A percentile compares a stretch with the other conserved stretches of the same genome.
Conservation (phyloP, 2,113 vertebrate genomes). For the Phycodurus eques region DNA sequence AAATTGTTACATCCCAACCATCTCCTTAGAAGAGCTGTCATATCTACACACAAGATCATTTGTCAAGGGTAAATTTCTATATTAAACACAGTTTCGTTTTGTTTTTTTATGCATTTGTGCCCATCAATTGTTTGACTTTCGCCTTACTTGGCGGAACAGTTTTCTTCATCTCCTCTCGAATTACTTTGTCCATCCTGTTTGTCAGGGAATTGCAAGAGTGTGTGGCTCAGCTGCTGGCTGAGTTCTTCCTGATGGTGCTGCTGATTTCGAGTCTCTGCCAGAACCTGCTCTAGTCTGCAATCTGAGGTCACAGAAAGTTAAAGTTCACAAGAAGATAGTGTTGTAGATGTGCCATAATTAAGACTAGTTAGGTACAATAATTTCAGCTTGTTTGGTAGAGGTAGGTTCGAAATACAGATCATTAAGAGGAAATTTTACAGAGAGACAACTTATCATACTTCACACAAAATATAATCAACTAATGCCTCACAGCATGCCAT, state of each 20-base stretch:
- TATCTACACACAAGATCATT: neutral
- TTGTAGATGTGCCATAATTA: neutral
- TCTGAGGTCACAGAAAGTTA: slow-evolving; percentile 80
- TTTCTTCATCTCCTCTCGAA: slow-evolving; percentile 96
- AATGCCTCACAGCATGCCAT: neutral
- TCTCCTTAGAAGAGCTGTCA: neutral
- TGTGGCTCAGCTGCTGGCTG: slow-evolving; percentile 85
- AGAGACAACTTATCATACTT: neutral
- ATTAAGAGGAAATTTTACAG: neutral
- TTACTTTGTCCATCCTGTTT: slow-evolving; percentile 85
- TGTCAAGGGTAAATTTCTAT: neutral
- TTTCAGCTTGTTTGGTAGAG: neutral
- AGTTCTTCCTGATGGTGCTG: slow-evolving; percentile 91
- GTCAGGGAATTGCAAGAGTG: slow-evolving; percentile 81
- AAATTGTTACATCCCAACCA: neutral
- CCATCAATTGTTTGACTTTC: neutral
- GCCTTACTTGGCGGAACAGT: slow-evolving; percentile 88
- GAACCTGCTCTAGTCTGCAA: slow-evolving; percentile 79
- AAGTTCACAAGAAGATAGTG: slow-evolving; percentile 58
- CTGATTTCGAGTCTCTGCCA: slow-evolving; percentile 82
- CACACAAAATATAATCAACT: neutral
- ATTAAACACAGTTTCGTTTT: neutral
- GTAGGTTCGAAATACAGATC: neutral
- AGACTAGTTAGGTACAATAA: neutral
- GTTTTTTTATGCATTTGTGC: neutral